Evolutionary conservation across 2,888 invertebrate genomes (phyloP), one percentile per base, ranked within the genome.

Genomic region (Acronicta leporina): DNA sequence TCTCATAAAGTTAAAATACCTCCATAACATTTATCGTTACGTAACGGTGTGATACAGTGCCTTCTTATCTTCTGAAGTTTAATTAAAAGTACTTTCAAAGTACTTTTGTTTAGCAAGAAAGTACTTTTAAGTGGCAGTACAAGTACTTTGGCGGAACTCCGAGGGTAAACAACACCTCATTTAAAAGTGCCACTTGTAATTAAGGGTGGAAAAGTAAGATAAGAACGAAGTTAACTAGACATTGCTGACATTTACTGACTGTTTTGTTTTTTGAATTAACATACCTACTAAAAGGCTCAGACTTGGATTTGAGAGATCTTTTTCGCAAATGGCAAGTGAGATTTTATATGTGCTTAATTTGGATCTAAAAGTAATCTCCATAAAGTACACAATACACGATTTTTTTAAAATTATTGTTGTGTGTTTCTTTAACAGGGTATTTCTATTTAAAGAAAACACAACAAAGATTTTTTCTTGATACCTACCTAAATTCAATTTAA

Each of bases 131-230:
- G 63, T 51, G 45, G 20, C 14, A 53, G 58, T 63, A 63, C n/a
- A 63, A 69, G 58, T 46, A 45, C 48, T 50, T 41, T 46, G 61
- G 58, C 63, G 48, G 49, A 48, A 42, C 42, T 45, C 44, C n/a
- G 42, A 48, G 35, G 46, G 61, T 66, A 69, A 77, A 77, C 57
- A 76, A 55, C 78, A 65, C 61, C 67, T 65, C 57, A 47, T 64
- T 63, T 62, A 42, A 68, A 52, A 70, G 54, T 60, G 51, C 38
- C 53, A 55, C 51, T 55, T 58, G 49, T 44, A 56, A 70, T 65
- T 64, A 54, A 45, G 41, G 2, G 38, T n/a, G 35, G 20, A 50
- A 42, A 60, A 64, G 58, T 64, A 58, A 57, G 44, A 60, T 65
- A 46, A 67, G 41, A 63, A 33, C 6, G 5, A 38, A 42, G 47